Percentiles rank a stretch among this genome's conserved stretches.
These are phyloP conservation scores for Micromussa lordhowensis DNA, from an alignment of 92 coral and sea anemone genomes.

Conservation along the genomic window DNA sequence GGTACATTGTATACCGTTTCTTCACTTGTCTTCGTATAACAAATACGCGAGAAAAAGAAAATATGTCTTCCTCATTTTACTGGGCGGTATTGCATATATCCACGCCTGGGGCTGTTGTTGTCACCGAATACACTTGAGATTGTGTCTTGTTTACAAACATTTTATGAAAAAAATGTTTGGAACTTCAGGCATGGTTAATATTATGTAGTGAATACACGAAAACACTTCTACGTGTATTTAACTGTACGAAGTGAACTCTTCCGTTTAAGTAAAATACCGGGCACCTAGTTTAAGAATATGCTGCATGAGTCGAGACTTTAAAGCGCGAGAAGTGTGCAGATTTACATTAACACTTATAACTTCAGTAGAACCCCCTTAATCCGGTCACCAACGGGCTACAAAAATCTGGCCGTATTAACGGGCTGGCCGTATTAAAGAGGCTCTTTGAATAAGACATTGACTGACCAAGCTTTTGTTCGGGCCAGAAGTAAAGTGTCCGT, in stretches of 20 bases:
- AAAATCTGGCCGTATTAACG: too few relatives aligned
- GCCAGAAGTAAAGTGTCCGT: too few relatives aligned
- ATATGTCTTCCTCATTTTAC: not conserved
- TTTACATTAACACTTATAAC: too few relatives aligned
- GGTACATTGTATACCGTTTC: too few relatives aligned
- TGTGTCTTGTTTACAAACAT: not conserved
- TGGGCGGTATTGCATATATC: not conserved
- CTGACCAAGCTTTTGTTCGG: too few relatives aligned
- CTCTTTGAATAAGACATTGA: too few relatives aligned
- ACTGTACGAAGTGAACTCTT: not conserved
- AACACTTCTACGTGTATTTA: not conserved
- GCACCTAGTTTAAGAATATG: not conserved
- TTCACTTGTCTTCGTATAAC: not conserved
- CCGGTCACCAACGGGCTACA: too few relatives aligned
- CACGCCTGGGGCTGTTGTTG: not conserved
- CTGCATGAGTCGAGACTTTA: not conserved
- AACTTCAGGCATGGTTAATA: conserved; percentile 3
- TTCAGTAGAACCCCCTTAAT: too few relatives aligned
- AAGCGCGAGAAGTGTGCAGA: not conserved
- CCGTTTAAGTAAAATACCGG: not conserved
- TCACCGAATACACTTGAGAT: not conserved
- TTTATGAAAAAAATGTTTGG: not conserved
- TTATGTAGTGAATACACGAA: not conserved
- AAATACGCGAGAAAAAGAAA: not conserved
- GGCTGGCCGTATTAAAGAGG: too few relatives aligned